Percentiles rank a stretch among this genome's conserved stretches.
Conservation (phyloP, 2,888 invertebrate species). For the Ophioninae sp. region DNA sequence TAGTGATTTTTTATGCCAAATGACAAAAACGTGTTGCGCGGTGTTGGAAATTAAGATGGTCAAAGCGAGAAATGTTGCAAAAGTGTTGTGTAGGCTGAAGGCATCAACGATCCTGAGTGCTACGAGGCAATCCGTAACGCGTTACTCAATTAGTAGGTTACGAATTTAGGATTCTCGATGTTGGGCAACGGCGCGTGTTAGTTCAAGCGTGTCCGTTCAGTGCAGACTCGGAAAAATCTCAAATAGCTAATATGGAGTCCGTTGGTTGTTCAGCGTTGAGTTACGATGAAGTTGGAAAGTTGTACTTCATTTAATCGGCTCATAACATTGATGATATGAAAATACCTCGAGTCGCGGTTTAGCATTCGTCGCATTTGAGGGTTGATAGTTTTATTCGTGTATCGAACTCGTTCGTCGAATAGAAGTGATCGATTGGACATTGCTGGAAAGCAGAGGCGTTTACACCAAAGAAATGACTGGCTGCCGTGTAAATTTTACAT, state of each 20-base stretch:
- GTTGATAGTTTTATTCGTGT: not conserved
- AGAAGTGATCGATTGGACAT: constrained; percentile 63
- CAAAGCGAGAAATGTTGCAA: constrained; percentile 38
- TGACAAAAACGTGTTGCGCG: not conserved
- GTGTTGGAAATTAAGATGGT: constrained; percentile 1
- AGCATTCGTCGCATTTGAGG: not conserved
- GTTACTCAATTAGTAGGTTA: constrained; percentile 67
- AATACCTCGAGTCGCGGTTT: not conserved
- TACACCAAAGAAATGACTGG: constrained; percentile 44
- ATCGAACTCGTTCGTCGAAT: not conserved
- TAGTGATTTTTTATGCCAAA: not conserved
- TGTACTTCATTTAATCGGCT: not conserved
- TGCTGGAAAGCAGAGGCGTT: constrained; percentile 62
- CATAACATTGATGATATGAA: not conserved
- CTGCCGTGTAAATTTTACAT: constrained; percentile 59
- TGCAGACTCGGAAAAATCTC: constrained; percentile 12
- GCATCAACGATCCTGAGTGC: constrained; percentile 60
- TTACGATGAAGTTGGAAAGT: not conserved
- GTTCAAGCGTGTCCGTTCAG: constrained; percentile 64
- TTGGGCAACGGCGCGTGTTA: constrained; percentile 64
- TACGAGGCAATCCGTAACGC: constrained; percentile 72
- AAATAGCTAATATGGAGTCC: not conserved
- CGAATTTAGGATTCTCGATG: constrained; percentile 53
- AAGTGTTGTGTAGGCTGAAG: constrained; percentile 48
- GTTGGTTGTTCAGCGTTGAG: not conserved